Evolutionary conservation across 2,113 vertebrate species (phyloP).

Genomic region (Epinephelus lanceolatus): DNA sequence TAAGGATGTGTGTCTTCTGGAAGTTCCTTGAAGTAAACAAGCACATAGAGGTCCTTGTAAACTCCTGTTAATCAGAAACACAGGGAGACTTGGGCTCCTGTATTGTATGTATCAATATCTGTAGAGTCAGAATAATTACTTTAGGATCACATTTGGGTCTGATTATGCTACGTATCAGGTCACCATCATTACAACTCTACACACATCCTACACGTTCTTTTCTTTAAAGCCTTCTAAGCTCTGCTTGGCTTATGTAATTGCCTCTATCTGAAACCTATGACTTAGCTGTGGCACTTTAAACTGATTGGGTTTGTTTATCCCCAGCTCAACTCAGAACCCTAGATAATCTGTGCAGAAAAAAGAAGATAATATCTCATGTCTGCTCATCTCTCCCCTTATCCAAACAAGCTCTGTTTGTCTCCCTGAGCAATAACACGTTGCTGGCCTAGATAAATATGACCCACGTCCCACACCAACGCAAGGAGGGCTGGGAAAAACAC

Average conservation of each 20-base stretch:
- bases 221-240: constrained; percentile 47
- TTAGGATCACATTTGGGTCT: constrained; percentile 38
- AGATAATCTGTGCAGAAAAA: constrained; percentile 48
- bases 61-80: constrained; percentile 21
- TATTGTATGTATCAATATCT: neutral
- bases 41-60: constrained; percentile 11
- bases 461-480: constrained; percentile 59
- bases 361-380: constrained; percentile 70
- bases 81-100: neutral
- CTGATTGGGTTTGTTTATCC: constrained; percentile 67
- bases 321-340: constrained; percentile 52
- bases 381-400: constrained; percentile 70
- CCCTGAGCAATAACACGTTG: constrained; percentile 71
- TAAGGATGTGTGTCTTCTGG: neutral
- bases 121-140: constrained; percentile 33
- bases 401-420: constrained; percentile 74
- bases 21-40: constrained; percentile 34
- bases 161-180: constrained; percentile 48
- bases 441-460: constrained; percentile 81
- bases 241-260: constrained; percentile 46
- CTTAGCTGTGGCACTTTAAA: constrained; percentile 50
- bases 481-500: constrained; percentile 77
- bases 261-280: constrained; percentile 48
- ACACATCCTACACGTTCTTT: constrained; percentile 31
- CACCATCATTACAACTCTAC: constrained; percentile 26